Evolutionary conservation across 1,140 invertebrate species (phyloP), one percentile per base, ranked within the genome.

Genomic region (Vanessa atalanta): DNA sequence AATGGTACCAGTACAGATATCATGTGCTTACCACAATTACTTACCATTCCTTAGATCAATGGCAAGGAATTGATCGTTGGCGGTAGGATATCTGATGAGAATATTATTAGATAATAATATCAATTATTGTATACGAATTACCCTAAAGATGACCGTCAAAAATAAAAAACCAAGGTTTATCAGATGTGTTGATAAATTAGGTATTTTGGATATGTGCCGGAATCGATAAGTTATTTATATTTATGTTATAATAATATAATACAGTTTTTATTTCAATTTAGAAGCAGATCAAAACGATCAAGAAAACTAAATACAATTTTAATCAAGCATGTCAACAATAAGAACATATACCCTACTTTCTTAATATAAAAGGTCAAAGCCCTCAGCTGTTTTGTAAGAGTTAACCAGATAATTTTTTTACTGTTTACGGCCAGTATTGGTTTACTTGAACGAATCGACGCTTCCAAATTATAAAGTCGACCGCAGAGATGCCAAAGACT

Each of bases 391-490:
- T 82, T 81, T 61, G 78, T 74, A 83, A 60, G 57, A 60, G 76
- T 78, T 81, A 85, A 82, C 80, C 77, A 79, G 80, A 83, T 85
- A 69, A 75, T 81, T 77, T 83, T 85, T 83, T 84, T 80, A 73
- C 75, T 79, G 78, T 79, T 80, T 70, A 80, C 64, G 43, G 65
- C 31, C 37, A 50, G 63, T 51, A 70, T 77, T 73, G 63, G 66
- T 57, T 76, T 64, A 64, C 65, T 76, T 47, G 43, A 53, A 57
- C 53, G 53, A 57, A 57, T 37, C 57, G 31, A 37, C 57, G 57
- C 57, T 61, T 61, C 57, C 57, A 61, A 61, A 37, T 61, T 37
- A 61, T 57, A 13, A 20, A 70, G 13, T 61, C 23, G 20, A 61
- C 57, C 57, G 57, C 57, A 61, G 26, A 26, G 15, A 61, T 37